Evolutionary conservation across 2,888 invertebrate genomes (phyloP).

Genomic region (Capitulum mitella): DNA sequence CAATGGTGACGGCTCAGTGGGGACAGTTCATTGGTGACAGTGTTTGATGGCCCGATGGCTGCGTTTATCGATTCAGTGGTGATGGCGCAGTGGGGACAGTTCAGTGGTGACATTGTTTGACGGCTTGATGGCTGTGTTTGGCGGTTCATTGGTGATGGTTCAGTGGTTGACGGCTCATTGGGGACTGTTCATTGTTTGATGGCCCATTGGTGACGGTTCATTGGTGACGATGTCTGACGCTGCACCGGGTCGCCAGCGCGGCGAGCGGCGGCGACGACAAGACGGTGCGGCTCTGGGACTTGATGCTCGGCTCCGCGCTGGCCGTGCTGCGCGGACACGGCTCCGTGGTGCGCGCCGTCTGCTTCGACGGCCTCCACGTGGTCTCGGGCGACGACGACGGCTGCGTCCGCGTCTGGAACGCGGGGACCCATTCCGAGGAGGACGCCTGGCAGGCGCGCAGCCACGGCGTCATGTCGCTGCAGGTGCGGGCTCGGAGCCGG

Average conservation of each 20-base stretch:
- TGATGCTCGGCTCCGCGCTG: neutral
- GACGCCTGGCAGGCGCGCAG: neutral
- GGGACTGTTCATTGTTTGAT: no score
- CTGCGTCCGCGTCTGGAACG: neutral
- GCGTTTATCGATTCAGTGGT: no score
- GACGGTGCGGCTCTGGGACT: constrained; percentile 9
- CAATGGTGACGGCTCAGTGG: no score
- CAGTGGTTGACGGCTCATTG: no score
- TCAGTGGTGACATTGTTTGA: no score
- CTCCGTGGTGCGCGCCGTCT: neutral
- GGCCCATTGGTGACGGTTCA: no score
- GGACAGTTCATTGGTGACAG: no score
- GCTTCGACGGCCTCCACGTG: neutral
- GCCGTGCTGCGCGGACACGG: constrained; percentile 2
- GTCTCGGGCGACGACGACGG: neutral
- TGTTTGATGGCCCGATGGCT: no score
- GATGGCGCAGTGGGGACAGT: no score
- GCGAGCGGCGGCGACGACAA: neutral
- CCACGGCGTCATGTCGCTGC: neutral
- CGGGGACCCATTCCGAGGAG: neutral
- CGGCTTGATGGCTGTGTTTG: no score
- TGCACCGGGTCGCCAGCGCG: neutral
- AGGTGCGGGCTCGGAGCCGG: neutral
- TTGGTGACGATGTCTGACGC: no score
- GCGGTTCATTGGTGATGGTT: no score